Conservation (phyloP, 2,797 vertebrate species). For the Myoxocephalus aenaeus region DNA sequence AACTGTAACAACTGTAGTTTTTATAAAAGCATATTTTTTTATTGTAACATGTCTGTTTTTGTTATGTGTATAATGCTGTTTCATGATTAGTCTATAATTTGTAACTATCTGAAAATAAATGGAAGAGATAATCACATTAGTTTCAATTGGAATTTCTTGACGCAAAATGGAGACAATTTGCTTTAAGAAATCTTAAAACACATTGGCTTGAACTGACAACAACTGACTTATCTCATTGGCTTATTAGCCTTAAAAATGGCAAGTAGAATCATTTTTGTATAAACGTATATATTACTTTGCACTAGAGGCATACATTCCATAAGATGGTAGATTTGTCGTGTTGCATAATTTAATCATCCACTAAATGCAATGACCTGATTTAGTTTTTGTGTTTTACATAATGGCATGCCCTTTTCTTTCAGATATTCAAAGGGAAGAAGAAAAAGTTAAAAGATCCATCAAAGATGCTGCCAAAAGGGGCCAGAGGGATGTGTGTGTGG, state of each 20-base stretch:
- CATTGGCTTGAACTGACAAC: background rate
- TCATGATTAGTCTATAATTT: background rate
- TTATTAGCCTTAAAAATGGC: background rate
- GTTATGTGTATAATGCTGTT: background rate
- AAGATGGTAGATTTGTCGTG: background rate
- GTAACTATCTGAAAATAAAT: background rate
- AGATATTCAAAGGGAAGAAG: conserved; percentile 98
- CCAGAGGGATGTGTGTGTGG: conserved; percentile 93
- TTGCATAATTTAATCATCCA: background rate
- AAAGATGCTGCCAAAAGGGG: conserved; percentile 98
- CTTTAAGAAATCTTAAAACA: background rate
- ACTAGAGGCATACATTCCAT: background rate
- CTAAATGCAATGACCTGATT: background rate
- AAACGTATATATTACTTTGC: background rate
- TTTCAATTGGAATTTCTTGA: background rate
- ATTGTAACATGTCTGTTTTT: background rate
- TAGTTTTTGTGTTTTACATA: conserved; percentile 2
- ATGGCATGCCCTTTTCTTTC: conserved; percentile 29
- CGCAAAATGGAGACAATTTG: background rate
- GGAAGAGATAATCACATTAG: background rate
- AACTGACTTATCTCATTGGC: background rate
- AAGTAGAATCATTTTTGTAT: background rate
- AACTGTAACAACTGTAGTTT: background rate
- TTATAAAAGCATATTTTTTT: background rate
- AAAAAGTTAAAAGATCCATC: conserved; percentile 96